These are phyloP conservation scores for Parascotia fuliginaria DNA, from an alignment of 2,888 invertebrate genomes.

Conservation along the genomic window DNA sequence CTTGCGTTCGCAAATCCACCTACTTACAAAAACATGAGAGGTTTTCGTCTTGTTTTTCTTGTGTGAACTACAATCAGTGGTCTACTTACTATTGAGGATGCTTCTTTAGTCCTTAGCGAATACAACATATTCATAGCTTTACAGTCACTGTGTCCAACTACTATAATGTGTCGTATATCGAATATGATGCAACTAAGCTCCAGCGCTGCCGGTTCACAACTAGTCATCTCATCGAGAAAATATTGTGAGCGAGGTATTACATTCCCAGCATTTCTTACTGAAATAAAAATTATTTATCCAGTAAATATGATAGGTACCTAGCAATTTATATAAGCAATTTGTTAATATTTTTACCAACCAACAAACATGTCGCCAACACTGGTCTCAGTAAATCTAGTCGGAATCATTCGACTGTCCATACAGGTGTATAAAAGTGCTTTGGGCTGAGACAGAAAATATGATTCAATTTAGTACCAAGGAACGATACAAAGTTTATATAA, in stretches of 20 bases:
- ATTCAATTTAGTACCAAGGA: too few species aligned
- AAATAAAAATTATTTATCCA: too few species aligned
- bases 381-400: conserved; percentile 97
- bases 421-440: conserved; percentile 99
- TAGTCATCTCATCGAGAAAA: conserved; percentile 94
- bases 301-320: neutral
- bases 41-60: too few species aligned
- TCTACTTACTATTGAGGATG: conserved; percentile 82
- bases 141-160: conserved; percentile 99
- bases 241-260: conserved; percentile 96
- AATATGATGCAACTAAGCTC: conserved; percentile 97
- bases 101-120: conserved; percentile 91
- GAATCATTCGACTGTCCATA: conserved; percentile 99
- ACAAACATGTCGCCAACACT: conserved; percentile 99
- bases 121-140: conserved; percentile 98
- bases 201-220: conserved; percentile 97
- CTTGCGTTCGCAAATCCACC: too few species aligned
- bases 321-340: neutral
- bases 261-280: conserved; percentile 98
- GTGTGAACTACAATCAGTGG: too few species aligned
- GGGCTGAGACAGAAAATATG: conserved; percentile 88
- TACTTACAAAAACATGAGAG: too few species aligned
- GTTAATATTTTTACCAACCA: conserved; percentile 82
- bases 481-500: too few species aligned
- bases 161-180: conserved; percentile 95